Percentiles rank a stretch among this genome's conserved stretches.
phyloP scores from a whole-genome alignment of 2,888 invertebrate genomes.

The Diarsia rubi region DNA sequence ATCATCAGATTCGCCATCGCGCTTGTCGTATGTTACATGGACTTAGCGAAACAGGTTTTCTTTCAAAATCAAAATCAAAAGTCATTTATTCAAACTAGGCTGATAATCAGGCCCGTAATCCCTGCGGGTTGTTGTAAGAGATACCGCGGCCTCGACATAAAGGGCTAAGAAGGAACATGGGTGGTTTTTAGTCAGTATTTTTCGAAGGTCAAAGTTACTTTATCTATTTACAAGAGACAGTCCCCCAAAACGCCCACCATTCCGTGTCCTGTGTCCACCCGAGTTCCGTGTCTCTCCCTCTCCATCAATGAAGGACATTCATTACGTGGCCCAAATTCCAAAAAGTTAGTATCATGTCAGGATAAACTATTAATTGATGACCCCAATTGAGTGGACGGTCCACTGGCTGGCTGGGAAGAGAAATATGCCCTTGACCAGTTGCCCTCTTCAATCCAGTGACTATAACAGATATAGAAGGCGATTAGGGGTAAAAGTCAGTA shows the following conservation, averaged over 20 bases:
- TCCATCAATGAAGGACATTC: background rate
- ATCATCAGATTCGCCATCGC: background rate
- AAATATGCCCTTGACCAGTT: conserved; percentile 12
- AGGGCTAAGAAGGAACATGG: no score
- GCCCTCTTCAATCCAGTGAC: background rate
- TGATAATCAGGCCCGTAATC: no score
- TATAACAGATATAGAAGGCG: background rate
- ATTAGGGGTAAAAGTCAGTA: background rate
- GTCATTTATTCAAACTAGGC: no score
- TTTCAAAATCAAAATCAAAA: no score
- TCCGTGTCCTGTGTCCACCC: no score
- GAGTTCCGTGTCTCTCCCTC: background rate
- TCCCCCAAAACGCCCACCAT: no score
- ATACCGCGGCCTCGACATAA: no score
- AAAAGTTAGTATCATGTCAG: no score
- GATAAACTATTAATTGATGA: conserved; percentile 14
- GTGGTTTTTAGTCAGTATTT: no score
- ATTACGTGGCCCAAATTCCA: background rate
- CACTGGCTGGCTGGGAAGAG: background rate
- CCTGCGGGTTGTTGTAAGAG: no score
- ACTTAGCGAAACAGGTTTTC: background rate
- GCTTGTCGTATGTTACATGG: background rate
- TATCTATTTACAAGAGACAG: no score
- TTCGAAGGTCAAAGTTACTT: no score
- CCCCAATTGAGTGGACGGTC: conserved; percentile 13